Base-by-base conservation (phyloP, 2,888 invertebrate species). In the Ecliptopera silaceata region DNA sequence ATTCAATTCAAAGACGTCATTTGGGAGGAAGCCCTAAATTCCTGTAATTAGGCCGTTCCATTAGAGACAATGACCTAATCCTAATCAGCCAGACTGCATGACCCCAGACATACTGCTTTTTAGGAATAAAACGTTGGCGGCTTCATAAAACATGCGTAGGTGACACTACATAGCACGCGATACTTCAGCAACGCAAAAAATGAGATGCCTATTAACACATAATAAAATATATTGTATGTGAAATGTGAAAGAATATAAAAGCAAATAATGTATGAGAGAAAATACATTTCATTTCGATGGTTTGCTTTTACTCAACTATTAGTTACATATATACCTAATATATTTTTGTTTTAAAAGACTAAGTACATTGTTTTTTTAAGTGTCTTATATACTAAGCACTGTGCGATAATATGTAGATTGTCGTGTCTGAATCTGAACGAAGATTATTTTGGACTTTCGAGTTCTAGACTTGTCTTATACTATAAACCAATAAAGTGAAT, bases 11-110 rank as follows among this genome's bases (percentile, higher is more conserved):
- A 31, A n/a, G 4, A 31, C n/a, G n/a, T n/a, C 2, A 31, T 31
- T 2, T 12, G 15, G 32, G 32, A 53, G 39, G 38, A 46, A 45
- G 39, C 22, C 52, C 39, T 26, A 31, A 46, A 46, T 53, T 53
- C 20, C 4, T 46, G 8, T 41, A 41, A 53, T 53, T 41, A 46
- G 45, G 12, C 17, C 31, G 39, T 53, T 29, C 15, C 45, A 31
- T 42, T 42, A 32, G 34, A 34, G 43, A 36, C 49, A 20, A 18
- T 51, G 50, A 43, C 43, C 50, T 50, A 50, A 52, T 18, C 36
- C 31, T 53, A 46, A 53, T 46, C 46, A 53, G 26, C 46, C 45
- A 46, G 53, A 53, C 46, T 41, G 46, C 32, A 20, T 46, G 53
- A 53, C 53, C 39, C 53, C 52, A 41, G 51, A 44, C 44, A 22